These are phyloP conservation scores for Schizothorax lantsangensis DNA, from an alignment of 2,797 vertebrate species.

Conservation along the genomic window DNA sequence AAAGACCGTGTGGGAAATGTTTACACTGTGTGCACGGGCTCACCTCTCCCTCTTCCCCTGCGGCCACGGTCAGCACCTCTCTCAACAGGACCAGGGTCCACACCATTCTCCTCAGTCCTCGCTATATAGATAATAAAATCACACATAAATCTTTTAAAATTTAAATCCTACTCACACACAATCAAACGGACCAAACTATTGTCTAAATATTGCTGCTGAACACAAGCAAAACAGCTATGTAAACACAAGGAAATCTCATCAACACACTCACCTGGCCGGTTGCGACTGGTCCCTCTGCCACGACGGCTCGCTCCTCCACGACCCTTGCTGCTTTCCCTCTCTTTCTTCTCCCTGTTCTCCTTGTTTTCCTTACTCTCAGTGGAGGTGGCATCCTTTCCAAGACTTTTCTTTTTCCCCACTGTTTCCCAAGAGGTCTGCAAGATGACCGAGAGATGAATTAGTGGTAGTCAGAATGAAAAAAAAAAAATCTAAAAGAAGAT, in stretches of 20 bases:
- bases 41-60: constrained; percentile 86
- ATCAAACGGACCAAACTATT: neutral
- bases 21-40: constrained; percentile 44
- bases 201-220: neutral
- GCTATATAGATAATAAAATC: constrained; percentile 67
- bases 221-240: neutral
- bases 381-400: constrained; percentile 85
- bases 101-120: constrained; percentile 90
- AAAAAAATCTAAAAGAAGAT: neutral
- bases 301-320: constrained; percentile 83
- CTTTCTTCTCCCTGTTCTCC: constrained; percentile 94
- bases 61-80: constrained; percentile 80
- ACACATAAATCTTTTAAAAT: neutral
- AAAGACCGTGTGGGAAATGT: neutral
- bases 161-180: neutral
- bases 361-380: constrained; percentile 89
- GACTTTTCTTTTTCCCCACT: constrained; percentile 93
- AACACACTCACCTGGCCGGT: constrained; percentile 79
- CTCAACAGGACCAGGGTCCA: constrained; percentile 83
- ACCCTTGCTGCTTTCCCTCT: constrained; percentile 87
- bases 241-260: neutral
- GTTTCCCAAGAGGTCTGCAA: constrained; percentile 96
- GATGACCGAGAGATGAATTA: neutral
- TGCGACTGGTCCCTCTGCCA: constrained; percentile 86
- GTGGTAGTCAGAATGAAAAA: neutral